Evolutionary conservation across 64 coral and sea anemone species (phyloP), one percentile per base, ranked within the genome.

Genomic region (Trachythela sp.): DNA sequence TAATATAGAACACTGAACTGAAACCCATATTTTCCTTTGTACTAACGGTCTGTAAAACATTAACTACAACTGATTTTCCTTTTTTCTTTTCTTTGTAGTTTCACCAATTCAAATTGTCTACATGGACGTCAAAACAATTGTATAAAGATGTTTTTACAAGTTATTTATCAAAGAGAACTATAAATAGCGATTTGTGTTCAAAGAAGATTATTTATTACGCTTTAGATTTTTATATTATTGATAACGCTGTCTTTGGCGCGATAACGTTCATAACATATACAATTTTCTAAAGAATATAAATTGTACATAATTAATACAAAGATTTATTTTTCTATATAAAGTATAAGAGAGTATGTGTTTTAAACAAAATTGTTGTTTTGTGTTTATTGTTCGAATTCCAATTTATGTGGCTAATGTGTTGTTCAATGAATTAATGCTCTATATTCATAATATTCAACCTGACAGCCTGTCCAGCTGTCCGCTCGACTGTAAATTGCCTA

Each of bases 61-160:
- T n/a, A n/a, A n/a, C n/a, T n/a, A n/a, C 15, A 29, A 13, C 15
- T 80, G 30, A 77, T 80, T 37, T 31, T 72, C 29, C 27, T 35
- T 80, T 68, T 36, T 39, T 17, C 75, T 80, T 80, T 80, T 80
- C 20, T 80, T 36, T 35, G 26, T 39, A 80, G 75, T 37, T 37
- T 2, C 37, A 9, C 15, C 4, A 34, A 39, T 39, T 80, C 37
- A 39, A 35, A 37, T 39, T 80, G 33, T 80, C 75, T 39, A 9
- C 30, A 14, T 35, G 68, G 24, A 39, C 75, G 34, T 35, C 2
- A 80, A 35, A 20, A 35, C 15, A 39, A 13, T 80, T 77, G 75
- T 80, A 80, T 29, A 80, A 80, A 80, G 30, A 39, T 64, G 37
- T 80, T 80, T 80, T 80, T 80, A 80, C 33, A 9, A 80, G 75